Evolutionary conservation across 2,888 invertebrate genomes (phyloP).

Genomic region (Agelastica alni): DNA sequence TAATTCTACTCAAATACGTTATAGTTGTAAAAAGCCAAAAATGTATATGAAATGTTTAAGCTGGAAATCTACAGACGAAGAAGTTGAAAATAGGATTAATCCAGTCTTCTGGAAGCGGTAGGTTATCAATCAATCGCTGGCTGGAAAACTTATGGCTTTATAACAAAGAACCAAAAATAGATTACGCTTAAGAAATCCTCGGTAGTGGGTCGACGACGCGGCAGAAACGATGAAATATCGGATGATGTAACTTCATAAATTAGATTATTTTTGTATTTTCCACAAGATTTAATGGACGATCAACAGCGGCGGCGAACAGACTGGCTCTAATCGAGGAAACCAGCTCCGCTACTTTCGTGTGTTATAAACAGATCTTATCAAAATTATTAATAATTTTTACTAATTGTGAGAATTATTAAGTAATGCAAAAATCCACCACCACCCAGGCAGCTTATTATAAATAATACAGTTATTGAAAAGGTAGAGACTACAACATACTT

Average conservation of each 20-base stretch:
- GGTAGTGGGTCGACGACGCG: constrained; percentile 16
- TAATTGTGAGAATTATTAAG: no score
- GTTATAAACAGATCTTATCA: no score
- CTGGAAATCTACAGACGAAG: not conserved
- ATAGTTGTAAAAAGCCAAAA: not conserved
- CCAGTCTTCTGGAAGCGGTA: constrained; percentile 25
- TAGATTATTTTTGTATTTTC: constrained; percentile 48
- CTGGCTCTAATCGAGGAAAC: not conserved
- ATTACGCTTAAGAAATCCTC: constrained; percentile 31
- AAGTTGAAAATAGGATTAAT: constrained; percentile 28
- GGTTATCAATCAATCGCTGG: constrained; percentile 35
- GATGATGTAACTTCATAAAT: constrained; percentile 45
- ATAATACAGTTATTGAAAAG: no score
- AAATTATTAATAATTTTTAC: no score
- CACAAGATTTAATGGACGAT: constrained; percentile 37
- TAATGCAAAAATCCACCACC: no score
- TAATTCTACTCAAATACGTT: not conserved
- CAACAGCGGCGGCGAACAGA: not conserved
- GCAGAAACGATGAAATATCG: constrained; percentile 40
- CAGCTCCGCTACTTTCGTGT: no score
- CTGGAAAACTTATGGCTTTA: constrained; percentile 35
- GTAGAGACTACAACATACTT: no score
- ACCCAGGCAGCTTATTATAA: no score
- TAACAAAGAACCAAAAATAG: constrained; percentile 37
- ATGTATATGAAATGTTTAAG: not conserved